Base-by-base conservation (phyloP, 2,797 vertebrate species). In the Anguilla marmorata region DNA sequence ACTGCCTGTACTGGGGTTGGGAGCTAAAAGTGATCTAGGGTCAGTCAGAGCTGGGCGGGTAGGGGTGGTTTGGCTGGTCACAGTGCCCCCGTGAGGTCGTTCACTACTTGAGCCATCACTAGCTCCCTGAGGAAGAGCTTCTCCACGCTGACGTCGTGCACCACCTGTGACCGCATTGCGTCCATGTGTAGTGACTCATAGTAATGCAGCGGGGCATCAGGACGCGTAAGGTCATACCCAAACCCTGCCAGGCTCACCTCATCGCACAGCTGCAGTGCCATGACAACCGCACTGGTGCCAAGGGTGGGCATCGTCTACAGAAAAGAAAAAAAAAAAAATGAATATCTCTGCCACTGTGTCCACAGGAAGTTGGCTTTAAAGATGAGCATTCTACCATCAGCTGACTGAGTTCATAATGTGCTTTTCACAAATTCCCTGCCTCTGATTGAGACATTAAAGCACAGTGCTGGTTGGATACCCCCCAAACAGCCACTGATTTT, bases 241-340 rank as follows among this genome's bases (percentile, higher is more conserved):
- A 97, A 97, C 14, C 96, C 96, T 9, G 95, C 96, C 76, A 97
- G 90, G 87, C 95, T 97, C 83, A 97, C 95, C 89, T 97, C 95
- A 91, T 97, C 96, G 85, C 96, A 97, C 87, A 97, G 89, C 92
- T 96, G 96, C 89, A 97, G 80, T 21, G 96, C 96, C 93, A 96
- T 93, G 89, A 96, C 95, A 69, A 96, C 93, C 0, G 95, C 96
- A 21, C 91, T 93, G 63, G 94, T 93, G 1, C 96, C 96, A 3
- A 96, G 58, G 0, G 96, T 97, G 2, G 96, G 96, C 87, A 96
- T 85, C 89, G 90, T 94, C 94, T 95, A 79, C 60, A 86, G 16
- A 12, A 24, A 45, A 74, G 84, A 72, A 45, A 80, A 33, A 86
- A 85, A 56, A n/a, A 30, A 63, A 41, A 6, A 79, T 14, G 0